phyloP scores from a whole-genome alignment of 35 echinoderm and acorn worm genomes.

The Heliocidaris erythrogramma region DNA sequence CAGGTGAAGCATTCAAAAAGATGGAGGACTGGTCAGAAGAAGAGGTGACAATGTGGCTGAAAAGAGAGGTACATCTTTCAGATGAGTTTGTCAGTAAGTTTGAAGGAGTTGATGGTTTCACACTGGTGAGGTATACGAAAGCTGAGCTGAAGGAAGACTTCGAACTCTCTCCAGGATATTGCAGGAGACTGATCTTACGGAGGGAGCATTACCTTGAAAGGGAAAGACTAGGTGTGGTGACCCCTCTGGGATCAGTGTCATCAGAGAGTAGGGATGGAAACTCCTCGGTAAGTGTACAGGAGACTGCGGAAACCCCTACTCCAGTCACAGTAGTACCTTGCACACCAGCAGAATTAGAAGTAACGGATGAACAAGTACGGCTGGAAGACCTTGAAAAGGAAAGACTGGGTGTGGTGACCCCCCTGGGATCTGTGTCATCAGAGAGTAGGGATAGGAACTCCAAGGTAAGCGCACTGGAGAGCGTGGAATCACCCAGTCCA shows the following conservation, averaged over 20 bases:
- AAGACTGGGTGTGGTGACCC: not conserved
- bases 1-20: not conserved
- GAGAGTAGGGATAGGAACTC: not conserved
- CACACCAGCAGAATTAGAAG: not conserved
- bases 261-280: not conserved
- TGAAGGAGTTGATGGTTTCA: conserved; percentile 24
- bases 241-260: not conserved
- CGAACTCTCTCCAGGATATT: not conserved
- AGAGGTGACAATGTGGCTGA: conserved; percentile 3
- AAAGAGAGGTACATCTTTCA: not conserved
- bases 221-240: not conserved
- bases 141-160: not conserved
- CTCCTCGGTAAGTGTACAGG: not conserved
- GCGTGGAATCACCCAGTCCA: not conserved
- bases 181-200: not conserved
- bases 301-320: not conserved
- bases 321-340: not conserved
- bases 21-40: conserved; percentile 37
- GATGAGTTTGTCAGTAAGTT: not conserved
- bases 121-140: not conserved
- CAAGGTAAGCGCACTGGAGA: not conserved
- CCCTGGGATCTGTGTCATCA: not conserved
- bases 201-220: not conserved
- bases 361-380: not conserved
- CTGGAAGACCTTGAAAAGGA: not conserved